Evolutionary conservation across 2,113 vertebrate genomes (phyloP).

Genomic region (Octodon degus): DNA sequence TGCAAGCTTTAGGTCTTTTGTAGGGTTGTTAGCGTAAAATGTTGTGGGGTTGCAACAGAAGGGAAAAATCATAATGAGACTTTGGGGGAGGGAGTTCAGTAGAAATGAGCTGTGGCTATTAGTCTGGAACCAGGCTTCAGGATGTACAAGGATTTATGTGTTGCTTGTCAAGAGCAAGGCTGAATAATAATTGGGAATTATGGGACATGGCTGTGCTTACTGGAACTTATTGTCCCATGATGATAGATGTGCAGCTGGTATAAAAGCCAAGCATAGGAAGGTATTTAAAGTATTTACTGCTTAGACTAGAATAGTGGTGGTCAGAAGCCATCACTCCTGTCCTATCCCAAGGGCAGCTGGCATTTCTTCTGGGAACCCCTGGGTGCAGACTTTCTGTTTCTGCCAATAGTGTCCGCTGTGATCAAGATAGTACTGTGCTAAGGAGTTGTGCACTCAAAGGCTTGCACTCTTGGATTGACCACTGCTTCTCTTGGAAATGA

Average conservation of each 20-base stretch:
- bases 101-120: not conserved
- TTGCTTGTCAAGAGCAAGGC: too few species aligned
- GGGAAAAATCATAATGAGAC: not conserved
- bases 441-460: not conserved
- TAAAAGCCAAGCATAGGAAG: too few species aligned
- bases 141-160: too few species aligned
- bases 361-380: conserved; percentile 33
- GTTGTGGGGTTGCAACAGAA: not conserved
- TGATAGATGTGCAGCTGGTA: too few species aligned
- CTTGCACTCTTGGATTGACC: not conserved
- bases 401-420: not conserved
- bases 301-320: too few species aligned
- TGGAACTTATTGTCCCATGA: too few species aligned
- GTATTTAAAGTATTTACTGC: too few species aligned
- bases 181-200: too few species aligned
- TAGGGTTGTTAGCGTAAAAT: not conserved
- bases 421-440: not conserved
- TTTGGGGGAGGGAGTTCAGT: not conserved
- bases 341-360: not conserved
- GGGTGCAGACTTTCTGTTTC: conserved; percentile 19
- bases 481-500: not conserved
- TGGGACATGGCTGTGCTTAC: too few species aligned
- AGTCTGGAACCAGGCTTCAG: not conserved
- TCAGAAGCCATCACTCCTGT: too few species aligned
- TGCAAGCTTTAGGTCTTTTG: not conserved